Evolutionary conservation across 1,140 invertebrate genomes (phyloP), one percentile per base, ranked within the genome.

Genomic region (Ladona fulva): DNA sequence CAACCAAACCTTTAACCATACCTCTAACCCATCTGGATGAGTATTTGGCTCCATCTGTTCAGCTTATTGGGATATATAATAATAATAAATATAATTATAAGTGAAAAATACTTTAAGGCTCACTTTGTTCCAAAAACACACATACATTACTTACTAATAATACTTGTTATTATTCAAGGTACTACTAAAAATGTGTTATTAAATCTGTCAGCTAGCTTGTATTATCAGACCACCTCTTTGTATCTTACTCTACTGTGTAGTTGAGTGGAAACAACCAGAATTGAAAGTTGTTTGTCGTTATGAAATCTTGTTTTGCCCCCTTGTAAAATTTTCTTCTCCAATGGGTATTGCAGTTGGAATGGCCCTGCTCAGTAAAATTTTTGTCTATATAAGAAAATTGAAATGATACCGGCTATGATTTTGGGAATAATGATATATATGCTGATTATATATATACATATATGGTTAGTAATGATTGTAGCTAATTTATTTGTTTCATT

Each of bases 201-300:
- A 66, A 66, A 66, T 66, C 52, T 66, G 52, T 66, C 52, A 66
- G 52, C 52, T 66, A 66, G 52, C 52, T 66, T 66, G 52, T 66
- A 66, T 52, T 52, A 52, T 66, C 52, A 66, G 52, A 66, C 52
- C 52, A 66, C 52, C 52, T 66, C 52, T 66, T 66, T 66, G 52
- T 66, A 66, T 66, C 52, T 66, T 66, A 66, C 52, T 22, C 52
- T 66, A 22, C 52, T 66, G 52, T 66, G 52, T 66, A 66, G 52
- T 66, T 66, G 52, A 66, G 52, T 19, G 52, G 52, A 66, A 66
- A 66, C 52, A 66, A 66, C 52, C 52, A 66, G n/a, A 66, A 66
- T 66, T 66, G 52, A 66, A 66, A 66, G 52, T 66, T 66, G 52
- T 66, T 66, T 66, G 52, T 66, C 14, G 52, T 66, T 66, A 66